Evolutionary conservation across 2,113 vertebrate species (phyloP).

Genomic region (Actenoides hombroni): DNA sequence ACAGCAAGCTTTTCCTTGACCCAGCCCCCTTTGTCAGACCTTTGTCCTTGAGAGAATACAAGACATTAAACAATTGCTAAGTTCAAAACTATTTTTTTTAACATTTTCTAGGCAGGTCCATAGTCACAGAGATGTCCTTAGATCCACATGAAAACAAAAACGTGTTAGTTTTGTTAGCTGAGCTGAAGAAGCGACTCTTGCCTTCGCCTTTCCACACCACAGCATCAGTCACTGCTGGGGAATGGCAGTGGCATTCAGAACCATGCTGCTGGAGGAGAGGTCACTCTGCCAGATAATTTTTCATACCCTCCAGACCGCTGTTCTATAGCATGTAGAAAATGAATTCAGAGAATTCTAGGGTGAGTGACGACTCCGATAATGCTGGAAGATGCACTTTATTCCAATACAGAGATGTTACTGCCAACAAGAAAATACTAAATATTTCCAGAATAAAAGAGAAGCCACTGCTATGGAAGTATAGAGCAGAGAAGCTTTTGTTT

Average conservation of each 20-base stretch:
- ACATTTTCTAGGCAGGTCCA: background rate
- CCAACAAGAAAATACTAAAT: background rate
- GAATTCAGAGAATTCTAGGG: background rate
- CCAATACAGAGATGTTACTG: background rate
- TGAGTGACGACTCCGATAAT: background rate
- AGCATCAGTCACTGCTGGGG: background rate
- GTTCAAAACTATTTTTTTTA: background rate
- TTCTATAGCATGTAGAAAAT: background rate
- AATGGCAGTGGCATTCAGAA: background rate
- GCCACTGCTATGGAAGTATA: background rate
- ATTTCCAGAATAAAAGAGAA: background rate
- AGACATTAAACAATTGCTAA: background rate
- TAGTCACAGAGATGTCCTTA: background rate
- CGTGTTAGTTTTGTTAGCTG: background rate
- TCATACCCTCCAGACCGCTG: background rate
- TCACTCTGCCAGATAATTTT: background rate
- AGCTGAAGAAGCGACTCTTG: background rate
- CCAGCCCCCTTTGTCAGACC: background rate
- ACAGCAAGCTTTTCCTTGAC: background rate
- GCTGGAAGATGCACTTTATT: background rate
- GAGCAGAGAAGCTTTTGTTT: background rate
- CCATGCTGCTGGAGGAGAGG: background rate
- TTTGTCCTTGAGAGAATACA: background rate
- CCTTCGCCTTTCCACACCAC: background rate
- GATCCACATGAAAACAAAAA: background rate